Evolutionary conservation across 1,140 invertebrate genomes (phyloP).

Genomic region (Heliothis subflexa): DNA sequence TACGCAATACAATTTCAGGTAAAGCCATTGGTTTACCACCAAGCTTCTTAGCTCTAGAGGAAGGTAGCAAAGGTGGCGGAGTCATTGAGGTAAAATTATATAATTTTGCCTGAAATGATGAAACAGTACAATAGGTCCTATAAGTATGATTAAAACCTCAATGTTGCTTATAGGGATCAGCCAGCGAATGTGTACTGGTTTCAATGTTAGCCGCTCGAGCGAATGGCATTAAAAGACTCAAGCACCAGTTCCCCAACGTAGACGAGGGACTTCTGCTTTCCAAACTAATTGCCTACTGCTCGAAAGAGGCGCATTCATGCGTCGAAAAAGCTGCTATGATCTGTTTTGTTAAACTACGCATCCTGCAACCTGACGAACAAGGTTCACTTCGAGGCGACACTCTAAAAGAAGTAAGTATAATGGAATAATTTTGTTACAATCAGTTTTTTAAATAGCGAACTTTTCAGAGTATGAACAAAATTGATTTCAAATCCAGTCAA

Average conservation of each 20-base stretch:
- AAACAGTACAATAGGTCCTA: background rate
- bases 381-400: conserved; percentile 96
- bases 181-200: conserved; percentile 98
- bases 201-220: conserved; percentile 98
- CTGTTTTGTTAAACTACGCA: conserved; percentile 98
- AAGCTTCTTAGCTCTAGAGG: conserved; percentile 93
- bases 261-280: conserved; percentile 98
- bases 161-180: conserved; percentile 92
- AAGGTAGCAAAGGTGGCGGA: conserved; percentile 95
- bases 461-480: too few relatives aligned
- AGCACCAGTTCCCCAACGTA: conserved; percentile 95
- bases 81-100: conserved; percentile 92
- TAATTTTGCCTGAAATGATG: background rate
- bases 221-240: conserved; percentile 96
- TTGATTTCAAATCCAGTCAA: background rate
- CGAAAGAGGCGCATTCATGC: conserved; percentile 98
- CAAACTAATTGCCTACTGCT: conserved; percentile 98
- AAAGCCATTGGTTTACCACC: conserved; percentile 96
- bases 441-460: too few relatives aligned
- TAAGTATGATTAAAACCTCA: background rate
- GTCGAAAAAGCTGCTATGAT: conserved; percentile 99
- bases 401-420: conserved; percentile 89
- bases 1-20: conserved; percentile 82
- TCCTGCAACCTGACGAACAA: conserved; percentile 98
- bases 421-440: too few relatives aligned